These are phyloP conservation scores for Cantharis nigra DNA, from an alignment of 2,888 invertebrate genomes.

Conservation along the genomic window DNA sequence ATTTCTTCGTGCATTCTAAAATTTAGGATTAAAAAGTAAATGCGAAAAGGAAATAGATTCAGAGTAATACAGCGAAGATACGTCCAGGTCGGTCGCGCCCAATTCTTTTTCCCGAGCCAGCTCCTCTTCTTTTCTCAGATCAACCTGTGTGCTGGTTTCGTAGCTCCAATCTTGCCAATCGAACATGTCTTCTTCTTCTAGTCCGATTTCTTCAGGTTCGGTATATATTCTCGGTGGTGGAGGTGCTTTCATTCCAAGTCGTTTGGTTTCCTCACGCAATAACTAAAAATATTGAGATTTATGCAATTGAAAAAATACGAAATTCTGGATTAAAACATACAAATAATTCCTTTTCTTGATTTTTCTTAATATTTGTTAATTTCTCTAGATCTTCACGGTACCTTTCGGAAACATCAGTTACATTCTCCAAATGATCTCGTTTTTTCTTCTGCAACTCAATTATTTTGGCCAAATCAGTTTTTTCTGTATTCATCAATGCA, in stretches of 20 bases:
- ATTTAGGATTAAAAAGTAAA: background rate
- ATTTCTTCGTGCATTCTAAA: conserved; percentile 26
- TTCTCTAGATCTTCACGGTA: conserved; percentile 53
- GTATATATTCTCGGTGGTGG: conserved; percentile 18
- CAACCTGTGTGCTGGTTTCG: conserved; percentile 18
- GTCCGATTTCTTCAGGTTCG: conserved; percentile 21
- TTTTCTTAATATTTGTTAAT: conserved; percentile 50
- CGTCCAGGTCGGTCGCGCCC: background rate
- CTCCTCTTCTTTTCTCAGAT: background rate
- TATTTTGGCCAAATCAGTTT: conserved; percentile 55
- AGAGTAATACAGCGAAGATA: background rate
- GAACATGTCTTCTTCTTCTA: conserved; percentile 29
- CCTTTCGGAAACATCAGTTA: conserved; percentile 43
- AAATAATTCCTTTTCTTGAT: conserved; percentile 52
- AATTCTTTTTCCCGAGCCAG: background rate
- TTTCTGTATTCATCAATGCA: conserved; percentile 61
- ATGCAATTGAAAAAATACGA: background rate
- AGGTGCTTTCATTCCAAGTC: conserved; percentile 48
- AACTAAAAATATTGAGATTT: conserved; percentile 6
- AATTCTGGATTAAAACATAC: conserved; percentile 17
- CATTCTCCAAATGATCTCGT: conserved; percentile 43
- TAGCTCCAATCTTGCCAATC: conserved; percentile 29
- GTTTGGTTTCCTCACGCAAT: conserved; percentile 43
- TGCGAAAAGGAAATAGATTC: background rate
- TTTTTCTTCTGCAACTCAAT: conserved; percentile 51